A percentile compares a stretch with the other conserved stretches of the same genome.
Evolutionary conservation across 2,113 vertebrate species (phyloP).

Genomic region (Hemiscyllium ocellatum): DNA sequence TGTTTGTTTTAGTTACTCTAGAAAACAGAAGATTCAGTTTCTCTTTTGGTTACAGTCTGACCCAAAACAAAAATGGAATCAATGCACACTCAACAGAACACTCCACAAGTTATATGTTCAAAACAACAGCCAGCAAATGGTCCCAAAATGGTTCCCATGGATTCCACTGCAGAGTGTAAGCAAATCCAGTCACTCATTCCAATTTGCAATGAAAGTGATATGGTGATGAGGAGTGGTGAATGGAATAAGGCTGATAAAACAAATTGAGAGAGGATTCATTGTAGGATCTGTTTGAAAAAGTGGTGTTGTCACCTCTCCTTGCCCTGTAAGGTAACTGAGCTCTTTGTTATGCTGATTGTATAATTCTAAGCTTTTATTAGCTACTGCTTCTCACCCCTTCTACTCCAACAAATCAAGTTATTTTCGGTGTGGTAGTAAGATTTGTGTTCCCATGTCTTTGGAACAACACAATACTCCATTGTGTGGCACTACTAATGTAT

Average conservation of each 20-base stretch:
- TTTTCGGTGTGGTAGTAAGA: too few relatives aligned
- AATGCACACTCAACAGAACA: neutral
- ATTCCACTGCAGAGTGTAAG: neutral
- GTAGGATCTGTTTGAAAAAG: neutral
- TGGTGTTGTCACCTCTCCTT: too few relatives aligned
- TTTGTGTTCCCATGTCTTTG: too few relatives aligned
- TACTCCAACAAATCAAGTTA: too few relatives aligned
- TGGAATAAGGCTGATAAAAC: neutral
- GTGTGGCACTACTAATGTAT: too few relatives aligned
- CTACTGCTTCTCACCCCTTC: too few relatives aligned
- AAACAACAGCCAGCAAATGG: neutral
- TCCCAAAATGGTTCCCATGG: neutral
- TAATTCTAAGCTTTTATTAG: too few relatives aligned
- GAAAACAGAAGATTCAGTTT: neutral
- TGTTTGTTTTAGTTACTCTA: neutral
- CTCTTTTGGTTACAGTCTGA: neutral
- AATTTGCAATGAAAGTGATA: neutral
- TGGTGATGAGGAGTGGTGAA: neutral
- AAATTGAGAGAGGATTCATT: neutral
- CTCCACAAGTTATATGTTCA: neutral
- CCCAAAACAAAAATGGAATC: neutral
- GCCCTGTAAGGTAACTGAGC: too few relatives aligned
- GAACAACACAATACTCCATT: too few relatives aligned
- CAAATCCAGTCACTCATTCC: neutral
- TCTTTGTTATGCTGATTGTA: too few relatives aligned